Percentiles rank a stretch among this genome's conserved stretches.
These are phyloP conservation scores for Myoxocephalus aenaeus DNA, from an alignment of 2,797 vertebrate genomes.

Conservation along the genomic window DNA sequence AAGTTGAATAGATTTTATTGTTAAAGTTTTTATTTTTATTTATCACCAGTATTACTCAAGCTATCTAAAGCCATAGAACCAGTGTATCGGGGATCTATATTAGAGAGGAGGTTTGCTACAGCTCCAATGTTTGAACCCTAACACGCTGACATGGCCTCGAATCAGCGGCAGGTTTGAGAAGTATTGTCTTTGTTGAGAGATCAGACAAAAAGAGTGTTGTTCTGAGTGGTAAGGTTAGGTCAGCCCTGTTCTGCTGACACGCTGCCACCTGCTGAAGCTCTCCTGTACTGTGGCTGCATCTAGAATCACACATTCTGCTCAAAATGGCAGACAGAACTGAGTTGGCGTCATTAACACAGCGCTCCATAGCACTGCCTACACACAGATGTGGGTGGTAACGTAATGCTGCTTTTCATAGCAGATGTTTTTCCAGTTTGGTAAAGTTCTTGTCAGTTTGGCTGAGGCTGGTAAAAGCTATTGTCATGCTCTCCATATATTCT, in stretches of 20 bases:
- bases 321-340: conserved; percentile 78
- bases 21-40: not conserved
- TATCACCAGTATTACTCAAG: not conserved
- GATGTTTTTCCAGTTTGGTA: conserved; percentile 46
- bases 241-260: conserved; percentile 48
- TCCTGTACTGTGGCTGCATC: conserved; percentile 59
- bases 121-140: not conserved
- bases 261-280: conserved; percentile 80
- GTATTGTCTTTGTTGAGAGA: conserved; percentile 15
- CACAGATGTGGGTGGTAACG: conserved; percentile 60
- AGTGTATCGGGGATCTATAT: not conserved
- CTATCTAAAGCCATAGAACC: not conserved
- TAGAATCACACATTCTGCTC: conserved; percentile 60
- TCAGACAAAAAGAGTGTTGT: conserved; percentile 45
- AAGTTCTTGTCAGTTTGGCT: conserved; percentile 31
- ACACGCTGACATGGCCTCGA: conserved; percentile 5
- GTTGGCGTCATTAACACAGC: conserved; percentile 38
- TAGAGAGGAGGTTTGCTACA: not conserved
- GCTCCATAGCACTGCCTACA: conserved; percentile 58
- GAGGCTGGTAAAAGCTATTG: not conserved
- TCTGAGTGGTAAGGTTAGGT: conserved; percentile 39
- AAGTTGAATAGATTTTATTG: not conserved
- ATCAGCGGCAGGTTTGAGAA: conserved; percentile 22
- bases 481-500: not conserved
- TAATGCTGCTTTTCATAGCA: conserved; percentile 48